phyloP scores from a whole-genome alignment of 2,113 vertebrate genomes.

The Percina caprodes region DNA sequence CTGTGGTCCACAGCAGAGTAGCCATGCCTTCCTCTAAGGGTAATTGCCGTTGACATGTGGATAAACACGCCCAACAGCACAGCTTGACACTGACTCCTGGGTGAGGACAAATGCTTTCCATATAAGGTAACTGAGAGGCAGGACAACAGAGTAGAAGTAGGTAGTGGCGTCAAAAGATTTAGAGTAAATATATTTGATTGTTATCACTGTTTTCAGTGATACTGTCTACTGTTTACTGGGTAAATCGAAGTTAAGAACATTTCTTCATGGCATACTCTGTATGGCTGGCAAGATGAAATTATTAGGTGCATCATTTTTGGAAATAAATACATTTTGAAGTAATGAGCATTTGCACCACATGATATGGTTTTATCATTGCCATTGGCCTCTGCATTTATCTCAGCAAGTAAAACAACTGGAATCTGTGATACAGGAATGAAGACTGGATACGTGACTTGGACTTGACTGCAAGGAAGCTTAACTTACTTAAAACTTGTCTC shows the following conservation, averaged over 20 bases:
- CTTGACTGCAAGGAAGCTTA: not conserved
- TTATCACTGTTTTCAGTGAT: conserved; percentile 8
- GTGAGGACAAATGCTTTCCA: conserved; percentile 44
- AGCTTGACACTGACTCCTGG: conserved; percentile 18
- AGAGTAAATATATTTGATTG: conserved; percentile 35
- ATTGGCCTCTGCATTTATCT: not conserved
- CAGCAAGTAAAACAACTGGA: no score
- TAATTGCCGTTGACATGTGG: conserved; percentile 36
- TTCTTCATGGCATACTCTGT: not conserved
- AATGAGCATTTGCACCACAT: not conserved
- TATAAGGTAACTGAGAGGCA: conserved; percentile 35
- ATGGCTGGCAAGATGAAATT: not conserved
- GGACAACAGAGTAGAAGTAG: conserved; percentile 17
- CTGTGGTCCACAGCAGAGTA: not conserved
- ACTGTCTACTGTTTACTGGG: not conserved
- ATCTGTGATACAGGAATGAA: not conserved
- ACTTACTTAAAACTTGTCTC: not conserved
- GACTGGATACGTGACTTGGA: not conserved
- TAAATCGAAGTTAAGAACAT: not conserved
- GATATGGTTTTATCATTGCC: not conserved
- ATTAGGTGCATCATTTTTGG: not conserved
- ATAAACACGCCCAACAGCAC: conserved; percentile 36
- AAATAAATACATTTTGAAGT: not conserved
- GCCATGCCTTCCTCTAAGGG: not conserved
- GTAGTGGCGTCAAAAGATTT: conserved; percentile 51